Evolutionary conservation across 2,113 vertebrate genomes (phyloP), one percentile per base, ranked within the genome.

Genomic region (Bombycilla garrulus): DNA sequence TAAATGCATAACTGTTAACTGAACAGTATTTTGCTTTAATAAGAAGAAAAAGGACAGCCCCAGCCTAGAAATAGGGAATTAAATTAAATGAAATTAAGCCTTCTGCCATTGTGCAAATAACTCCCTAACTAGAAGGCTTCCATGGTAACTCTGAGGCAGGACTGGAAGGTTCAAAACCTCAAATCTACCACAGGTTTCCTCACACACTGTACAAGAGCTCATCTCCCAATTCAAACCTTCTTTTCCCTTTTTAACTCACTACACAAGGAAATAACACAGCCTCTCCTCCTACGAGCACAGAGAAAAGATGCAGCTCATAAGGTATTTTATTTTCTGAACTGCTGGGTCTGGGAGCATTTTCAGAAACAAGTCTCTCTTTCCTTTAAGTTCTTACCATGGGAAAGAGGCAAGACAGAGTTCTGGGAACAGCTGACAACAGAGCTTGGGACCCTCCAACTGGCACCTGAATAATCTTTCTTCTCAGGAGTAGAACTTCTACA

Each of bases 401-500:
- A 53, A 81, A 91, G 24, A 81, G 10, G 42, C 35, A 48, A 77
- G 36, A 65, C 14, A 53, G 15, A 64, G 4, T 18, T 15, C 53
- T 81, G 61, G n/a, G 6, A 67, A 45, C 5, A 60, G 29, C 16
- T 47, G n/a, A 48, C 2, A 2, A 36, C 5, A 72, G 12, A 81
- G 8, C 24, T 3, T 38, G 78, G 40, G 64, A n/a, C 33, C 50
- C 73, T 38, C 9, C 31, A 81, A 18, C 29, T 31, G 14, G 7
- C 19, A 84, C 44, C 29, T 42, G 12, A 64, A 25, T 4, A 5
- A n/a, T 58, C 36, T 74, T 15, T 85, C 22, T 3, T 40, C 40
- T 42, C 58, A 29, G 28, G 19, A 73, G 6, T 0, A 58, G 7
- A 80, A 93, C 72, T n/a, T 11, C 15, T 0, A 0, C 2, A 15